Conservation (phyloP, 2,888 invertebrate genomes). For the Amblyjoppa proteus region DNA sequence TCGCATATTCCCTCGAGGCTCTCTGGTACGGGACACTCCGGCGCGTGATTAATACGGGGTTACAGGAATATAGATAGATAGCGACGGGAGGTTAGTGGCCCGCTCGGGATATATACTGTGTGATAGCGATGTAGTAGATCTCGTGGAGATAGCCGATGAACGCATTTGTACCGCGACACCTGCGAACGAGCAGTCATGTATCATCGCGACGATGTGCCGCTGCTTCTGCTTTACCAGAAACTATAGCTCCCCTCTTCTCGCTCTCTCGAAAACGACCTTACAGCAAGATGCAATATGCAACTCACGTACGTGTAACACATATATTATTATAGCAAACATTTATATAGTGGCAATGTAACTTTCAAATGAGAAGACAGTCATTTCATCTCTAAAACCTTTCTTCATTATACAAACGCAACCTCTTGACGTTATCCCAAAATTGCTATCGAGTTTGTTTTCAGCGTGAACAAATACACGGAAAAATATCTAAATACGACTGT, state of each 20-base stretch:
- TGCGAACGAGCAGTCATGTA: conserved; percentile 79
- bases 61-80: conserved; percentile 69
- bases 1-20: conserved; percentile 60
- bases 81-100: conserved; percentile 67
- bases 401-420: neutral
- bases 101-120: conserved; percentile 50
- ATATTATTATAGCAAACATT: conserved; percentile 11
- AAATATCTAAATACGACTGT: too few species aligned
- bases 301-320: conserved; percentile 39
- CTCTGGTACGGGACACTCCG: conserved; percentile 43
- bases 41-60: conserved; percentile 66
- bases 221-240: conserved; percentile 47
- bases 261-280: conserved; percentile 52
- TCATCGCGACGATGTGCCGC: conserved; percentile 81
- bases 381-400: neutral
- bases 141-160: conserved; percentile 75
- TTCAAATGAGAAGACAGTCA: neutral
- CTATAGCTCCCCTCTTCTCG: neutral
- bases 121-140: conserved; percentile 80
- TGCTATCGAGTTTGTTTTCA: neutral
- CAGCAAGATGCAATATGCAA: conserved; percentile 35
- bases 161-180: conserved; percentile 82
- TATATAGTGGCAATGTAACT: conserved; percentile 15
- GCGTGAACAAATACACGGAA: too few species aligned
- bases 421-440: neutral